Base-by-base conservation (phyloP, 1,140 invertebrate genomes). In the Metaphire vulgaris region DNA sequence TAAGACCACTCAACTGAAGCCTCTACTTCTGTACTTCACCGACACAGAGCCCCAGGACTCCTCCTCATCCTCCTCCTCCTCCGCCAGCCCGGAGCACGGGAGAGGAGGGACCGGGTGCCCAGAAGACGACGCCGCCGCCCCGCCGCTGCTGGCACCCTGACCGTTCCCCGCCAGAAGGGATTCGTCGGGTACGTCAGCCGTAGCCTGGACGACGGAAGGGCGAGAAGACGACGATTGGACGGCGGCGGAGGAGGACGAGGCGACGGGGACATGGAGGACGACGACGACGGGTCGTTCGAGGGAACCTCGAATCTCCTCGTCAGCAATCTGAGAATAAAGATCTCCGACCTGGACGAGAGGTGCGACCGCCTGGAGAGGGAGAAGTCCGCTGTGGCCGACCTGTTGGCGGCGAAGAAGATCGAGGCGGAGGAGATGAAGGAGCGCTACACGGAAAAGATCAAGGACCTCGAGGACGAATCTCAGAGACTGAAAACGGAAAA, bases 361-460 rank as follows among this genome's bases (percentile, higher is more conserved):
- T 75, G 68, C 64, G 78, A 79, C 16, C 72, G 67, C 12, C 32
- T 79, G 28, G 76, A 79, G 30, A 33, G 72, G 41, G 70, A 77
- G 76, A 77, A 77, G 72, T 26, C 33, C 33, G 68, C 73, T 12
- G 66, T 77, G 41, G 69, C 29, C 33, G 74, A 78, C 26, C 69
- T 78, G 15, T 65, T 78, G 69, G 33, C 67, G 12, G 26, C 32
- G 2, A 74, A 75, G 69, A 78, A 78, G 77, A 21, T 30, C 30
- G 68, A 78, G 64, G 33, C 33, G 74, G 74, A 64, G 6, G 30
- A 75, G 79, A 86, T 93, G 15, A 90, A 88, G 80, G 91, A 92
- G 78, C 93, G 95, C 81, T 94, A 93, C 80, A 92, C 92, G 86
- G 90, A 90, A 85, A 88, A 65, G 68, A 69, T 78, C 28, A 66